Conservation (phyloP, 2,888 invertebrate species). For the Protula sp. region DNA sequence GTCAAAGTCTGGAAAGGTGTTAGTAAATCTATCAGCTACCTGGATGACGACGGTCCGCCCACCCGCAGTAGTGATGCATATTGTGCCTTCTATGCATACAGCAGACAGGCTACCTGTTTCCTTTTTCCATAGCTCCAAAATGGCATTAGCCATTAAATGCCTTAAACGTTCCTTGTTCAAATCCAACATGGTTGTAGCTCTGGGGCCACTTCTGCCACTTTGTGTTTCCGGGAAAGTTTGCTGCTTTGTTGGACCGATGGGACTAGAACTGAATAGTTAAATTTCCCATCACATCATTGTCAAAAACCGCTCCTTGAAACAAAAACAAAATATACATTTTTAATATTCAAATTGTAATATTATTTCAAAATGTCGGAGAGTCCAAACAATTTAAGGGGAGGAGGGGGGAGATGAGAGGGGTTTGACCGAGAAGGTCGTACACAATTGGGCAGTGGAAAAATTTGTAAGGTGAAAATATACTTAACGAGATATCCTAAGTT, state of each 20-base stretch:
- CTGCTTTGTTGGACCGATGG: background rate
- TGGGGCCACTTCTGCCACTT: too few relatives aligned
- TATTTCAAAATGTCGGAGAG: too few relatives aligned
- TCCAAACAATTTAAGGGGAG: too few relatives aligned
- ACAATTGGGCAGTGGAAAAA: too few relatives aligned
- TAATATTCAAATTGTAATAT: too few relatives aligned
- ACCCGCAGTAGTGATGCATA: slow-evolving; percentile 27
- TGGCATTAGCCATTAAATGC: slow-evolving; percentile 26
- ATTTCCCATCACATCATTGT: too few relatives aligned
- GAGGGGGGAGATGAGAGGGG: too few relatives aligned
- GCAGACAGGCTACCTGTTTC: slow-evolving; percentile 28
- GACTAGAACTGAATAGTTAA: background rate
- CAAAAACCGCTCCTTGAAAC: background rate
- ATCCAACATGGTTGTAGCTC: slow-evolving; percentile 21
- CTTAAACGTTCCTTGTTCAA: slow-evolving; percentile 23
- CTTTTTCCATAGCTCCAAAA: slow-evolving; percentile 30
- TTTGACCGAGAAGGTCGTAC: too few relatives aligned
- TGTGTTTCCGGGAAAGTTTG: too few relatives aligned
- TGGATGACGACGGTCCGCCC: slow-evolving; percentile 27
- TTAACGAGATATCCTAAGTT: too few relatives aligned
- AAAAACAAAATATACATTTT: background rate
- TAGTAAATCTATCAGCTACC: slow-evolving; percentile 22
- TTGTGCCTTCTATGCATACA: slow-evolving; percentile 28
- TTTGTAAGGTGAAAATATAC: too few relatives aligned
- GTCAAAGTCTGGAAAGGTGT: slow-evolving; percentile 17